Evolutionary conservation across 2,113 vertebrate species (phyloP), one percentile per base, ranked within the genome.

Genomic region (Entelurus aequoreus): DNA sequence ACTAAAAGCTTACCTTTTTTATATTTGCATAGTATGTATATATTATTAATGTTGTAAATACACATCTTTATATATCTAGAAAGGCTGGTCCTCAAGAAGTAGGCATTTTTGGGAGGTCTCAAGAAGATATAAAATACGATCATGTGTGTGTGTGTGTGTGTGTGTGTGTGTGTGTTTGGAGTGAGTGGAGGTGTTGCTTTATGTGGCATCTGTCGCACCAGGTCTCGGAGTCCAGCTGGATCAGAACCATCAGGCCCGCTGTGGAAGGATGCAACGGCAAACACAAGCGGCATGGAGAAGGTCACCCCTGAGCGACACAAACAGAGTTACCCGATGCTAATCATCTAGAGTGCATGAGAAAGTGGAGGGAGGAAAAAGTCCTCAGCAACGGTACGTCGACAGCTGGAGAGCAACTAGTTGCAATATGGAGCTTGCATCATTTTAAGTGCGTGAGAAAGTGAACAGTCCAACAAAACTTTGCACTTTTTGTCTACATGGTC

Each of bases 161-260:
- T 42, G 42, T 46, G 42, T 4, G 42, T 21, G 51, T 21, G 16
- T 21, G 51, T 53, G 16, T 10, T 4, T 7, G 9, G 21, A 21
- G n/a, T 10, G 10, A 21, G 64, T 62, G 46, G 40, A 42, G 57
- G 68, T 6, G 69, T 62, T 60, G 76, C 64, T 78, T 79, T 80
- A 82, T 81, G 82, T 74, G 83, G 74, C 84, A 86, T 82, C 81
- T 86, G 86, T 83, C 71, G 75, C 68, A 67, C 68, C 76, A 72
- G 66, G 52, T 28, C 63, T 44, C 38, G 51, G 79, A 71, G 40
- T 85, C 80, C 85, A 84, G 82, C 79, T 70, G 71, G 79, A 88
- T 72, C 59, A 14, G 67, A 74, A 70, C 59, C 60, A 72, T 53
- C 15, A 15, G 53, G 62, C 72, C 74, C 85, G 57, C 79, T 35